Percentiles rank a stretch among this genome's conserved stretches.
phyloP scores from a whole-genome alignment of 2,113 vertebrate species.

The Dryoscopus gambensis region DNA sequence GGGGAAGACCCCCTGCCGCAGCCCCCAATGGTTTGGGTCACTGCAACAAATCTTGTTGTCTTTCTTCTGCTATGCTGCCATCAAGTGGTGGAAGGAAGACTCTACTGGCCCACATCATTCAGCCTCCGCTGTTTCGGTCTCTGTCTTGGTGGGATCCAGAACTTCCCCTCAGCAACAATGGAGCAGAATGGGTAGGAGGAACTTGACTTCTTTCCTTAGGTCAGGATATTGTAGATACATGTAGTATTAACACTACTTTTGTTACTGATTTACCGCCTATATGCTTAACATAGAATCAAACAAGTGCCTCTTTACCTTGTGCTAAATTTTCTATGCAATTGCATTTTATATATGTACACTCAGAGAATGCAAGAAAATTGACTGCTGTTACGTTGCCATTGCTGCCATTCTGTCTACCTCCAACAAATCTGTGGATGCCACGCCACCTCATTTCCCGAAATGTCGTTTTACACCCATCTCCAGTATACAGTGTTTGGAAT shows the following conservation, averaged over 20 bases:
- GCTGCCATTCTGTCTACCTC: not conserved
- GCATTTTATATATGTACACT: not conserved
- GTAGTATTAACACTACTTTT: not conserved
- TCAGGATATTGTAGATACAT: not conserved
- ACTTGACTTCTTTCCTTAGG: not conserved
- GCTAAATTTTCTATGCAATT: not conserved
- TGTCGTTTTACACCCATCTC: not conserved
- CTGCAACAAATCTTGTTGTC: not conserved
- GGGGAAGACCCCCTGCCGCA: too few species aligned
- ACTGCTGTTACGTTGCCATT: not conserved
- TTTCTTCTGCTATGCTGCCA: not conserved
- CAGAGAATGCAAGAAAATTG: not conserved
- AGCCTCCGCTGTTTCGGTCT: not conserved
- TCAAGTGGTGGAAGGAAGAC: not conserved
- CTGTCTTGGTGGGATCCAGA: not conserved
- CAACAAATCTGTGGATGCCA: not conserved
- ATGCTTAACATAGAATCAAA: not conserved
- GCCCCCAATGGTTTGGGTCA: too few species aligned
- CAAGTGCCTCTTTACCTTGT: not conserved
- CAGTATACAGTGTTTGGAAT: not conserved
- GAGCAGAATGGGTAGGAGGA: not conserved
- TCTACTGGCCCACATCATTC: not conserved
- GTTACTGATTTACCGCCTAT: not conserved
- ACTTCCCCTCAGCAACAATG: not conserved
- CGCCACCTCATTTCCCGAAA: not conserved